phyloP scores from a whole-genome alignment of 2,113 vertebrate genomes.

The Rhombomys opimus region DNA sequence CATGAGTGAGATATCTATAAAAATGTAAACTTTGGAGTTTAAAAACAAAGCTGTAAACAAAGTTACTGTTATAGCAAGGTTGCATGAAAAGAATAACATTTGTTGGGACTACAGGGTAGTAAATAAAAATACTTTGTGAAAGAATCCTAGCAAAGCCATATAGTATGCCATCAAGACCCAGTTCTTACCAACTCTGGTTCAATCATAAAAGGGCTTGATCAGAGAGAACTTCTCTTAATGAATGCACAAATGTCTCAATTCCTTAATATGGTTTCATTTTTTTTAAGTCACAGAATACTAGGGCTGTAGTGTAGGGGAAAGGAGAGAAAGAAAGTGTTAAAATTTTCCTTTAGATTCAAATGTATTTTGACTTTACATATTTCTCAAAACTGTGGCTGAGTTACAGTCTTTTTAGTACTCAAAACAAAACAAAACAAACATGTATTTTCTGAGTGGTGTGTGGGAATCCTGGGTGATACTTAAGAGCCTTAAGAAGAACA shows the following conservation, averaged over 20 bases:
- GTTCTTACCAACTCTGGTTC: conserved; percentile 21
- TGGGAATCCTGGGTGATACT: conserved; percentile 50
- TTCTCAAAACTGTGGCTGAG: conserved; percentile 57
- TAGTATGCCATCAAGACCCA: conserved; percentile 54
- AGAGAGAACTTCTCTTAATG: conserved; percentile 43
- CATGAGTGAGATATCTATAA: neutral
- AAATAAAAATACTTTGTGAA: conserved; percentile 54
- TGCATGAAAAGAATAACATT: conserved; percentile 22
- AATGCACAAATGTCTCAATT: conserved; percentile 62
- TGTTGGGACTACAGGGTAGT: conserved; percentile 2
- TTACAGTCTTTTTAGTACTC: conserved; percentile 60
- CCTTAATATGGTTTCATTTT: neutral
- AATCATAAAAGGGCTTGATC: conserved; percentile 54
- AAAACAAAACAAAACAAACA: conserved; percentile 69
- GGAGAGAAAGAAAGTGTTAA: conserved; percentile 32
- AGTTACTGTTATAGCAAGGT: conserved; percentile 34
- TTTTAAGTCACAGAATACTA: neutral
- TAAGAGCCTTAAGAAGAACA: conserved; percentile 67
- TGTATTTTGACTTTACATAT: conserved; percentile 43
- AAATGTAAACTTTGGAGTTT: conserved; percentile 22
- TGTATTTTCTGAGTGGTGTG: conserved; percentile 63
- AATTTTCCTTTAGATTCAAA: conserved; percentile 51
- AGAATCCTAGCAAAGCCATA: conserved; percentile 32
- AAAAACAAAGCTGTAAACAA: conserved; percentile 26
- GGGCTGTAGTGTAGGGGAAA: neutral